phyloP scores from a whole-genome alignment of 2,888 invertebrate genomes.

The Nomada ferruginata region DNA sequence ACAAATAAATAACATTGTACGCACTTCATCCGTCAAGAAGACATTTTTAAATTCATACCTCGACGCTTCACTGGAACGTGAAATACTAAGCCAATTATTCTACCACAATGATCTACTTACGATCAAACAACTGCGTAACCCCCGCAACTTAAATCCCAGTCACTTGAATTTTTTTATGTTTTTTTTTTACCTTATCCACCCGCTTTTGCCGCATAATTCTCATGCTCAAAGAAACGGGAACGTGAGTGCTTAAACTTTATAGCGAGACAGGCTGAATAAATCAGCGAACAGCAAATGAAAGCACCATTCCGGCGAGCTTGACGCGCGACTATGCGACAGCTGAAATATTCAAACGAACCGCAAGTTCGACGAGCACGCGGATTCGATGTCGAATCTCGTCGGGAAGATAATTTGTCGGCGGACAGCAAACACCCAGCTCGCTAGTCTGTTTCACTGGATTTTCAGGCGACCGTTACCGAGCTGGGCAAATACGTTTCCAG shows the following conservation, averaged over 20 bases:
- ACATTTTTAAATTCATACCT: too few relatives aligned
- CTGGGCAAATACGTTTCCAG: conserved; percentile 28
- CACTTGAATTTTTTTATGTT: background rate
- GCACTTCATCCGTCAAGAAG: too few relatives aligned
- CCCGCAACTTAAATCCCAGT: background rate
- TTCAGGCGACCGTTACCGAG: background rate
- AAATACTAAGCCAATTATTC: background rate
- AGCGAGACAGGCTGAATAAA: conserved; percentile 41
- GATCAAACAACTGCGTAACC: background rate
- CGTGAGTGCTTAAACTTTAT: background rate
- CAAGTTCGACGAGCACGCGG: conserved; percentile 46
- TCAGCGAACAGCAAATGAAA: conserved; percentile 58
- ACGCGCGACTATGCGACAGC: conserved; percentile 31
- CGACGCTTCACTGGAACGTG: too few relatives aligned
- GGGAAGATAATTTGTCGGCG: conserved; percentile 66
- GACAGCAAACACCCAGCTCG: conserved; percentile 43
- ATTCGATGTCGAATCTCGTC: conserved; percentile 39
- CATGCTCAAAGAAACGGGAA: background rate
- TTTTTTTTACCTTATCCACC: background rate
- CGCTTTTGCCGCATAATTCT: background rate
- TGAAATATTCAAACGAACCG: conserved; percentile 65
- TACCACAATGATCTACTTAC: background rate
- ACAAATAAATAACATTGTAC: too few relatives aligned
- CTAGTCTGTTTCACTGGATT: conserved; percentile 16
- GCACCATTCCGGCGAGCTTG: conserved; percentile 33